phyloP scores from a whole-genome alignment of 64 coral and sea anemone genomes.

The Cladopsammia gracilis region DNA sequence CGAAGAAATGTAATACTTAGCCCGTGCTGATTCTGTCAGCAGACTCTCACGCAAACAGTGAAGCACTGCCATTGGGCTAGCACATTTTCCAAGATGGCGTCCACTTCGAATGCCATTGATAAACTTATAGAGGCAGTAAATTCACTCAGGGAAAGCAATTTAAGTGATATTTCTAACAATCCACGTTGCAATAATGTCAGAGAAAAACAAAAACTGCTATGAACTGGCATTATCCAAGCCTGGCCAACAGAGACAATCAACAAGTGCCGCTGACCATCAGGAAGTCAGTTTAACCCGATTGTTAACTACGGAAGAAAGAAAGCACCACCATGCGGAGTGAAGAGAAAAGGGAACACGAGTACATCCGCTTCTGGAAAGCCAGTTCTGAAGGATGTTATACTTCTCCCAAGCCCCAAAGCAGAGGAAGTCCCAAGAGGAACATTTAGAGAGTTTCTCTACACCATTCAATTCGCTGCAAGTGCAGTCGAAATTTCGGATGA shows the following conservation, averaged over 20 bases:
- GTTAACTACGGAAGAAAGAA: conserved; percentile 33
- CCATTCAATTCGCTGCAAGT: conserved; percentile 47
- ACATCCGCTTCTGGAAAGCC: conserved; percentile 17
- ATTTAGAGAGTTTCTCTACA: conserved; percentile 51
- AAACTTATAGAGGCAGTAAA: conserved; percentile 44
- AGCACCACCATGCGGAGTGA: no score
- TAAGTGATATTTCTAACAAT: conserved; percentile 46
- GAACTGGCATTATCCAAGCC: conserved; percentile 4
- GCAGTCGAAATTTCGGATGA: conserved; percentile 48
- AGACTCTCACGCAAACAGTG: conserved; percentile 10
- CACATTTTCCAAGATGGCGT: neutral
- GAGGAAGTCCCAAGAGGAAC: conserved; percentile 64
- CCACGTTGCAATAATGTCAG: conserved; percentile 12
- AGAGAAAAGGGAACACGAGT: conserved; percentile 21
- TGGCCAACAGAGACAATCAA: neutral
- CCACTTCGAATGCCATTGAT: conserved; percentile 2
- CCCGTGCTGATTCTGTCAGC: conserved; percentile 7
- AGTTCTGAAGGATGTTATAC: conserved; percentile 64
- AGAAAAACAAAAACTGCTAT: conserved; percentile 35
- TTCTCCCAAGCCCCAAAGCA: conserved; percentile 44
- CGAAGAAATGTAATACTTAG: conserved; percentile 20
- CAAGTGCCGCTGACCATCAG: neutral
- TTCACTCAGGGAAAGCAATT: conserved; percentile 31
- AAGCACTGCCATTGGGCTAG: conserved; percentile 34
- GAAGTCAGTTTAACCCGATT: conserved; percentile 37